Conservation (phyloP, 1,140 invertebrate species). For the Drosophila malerkotliana region DNA sequence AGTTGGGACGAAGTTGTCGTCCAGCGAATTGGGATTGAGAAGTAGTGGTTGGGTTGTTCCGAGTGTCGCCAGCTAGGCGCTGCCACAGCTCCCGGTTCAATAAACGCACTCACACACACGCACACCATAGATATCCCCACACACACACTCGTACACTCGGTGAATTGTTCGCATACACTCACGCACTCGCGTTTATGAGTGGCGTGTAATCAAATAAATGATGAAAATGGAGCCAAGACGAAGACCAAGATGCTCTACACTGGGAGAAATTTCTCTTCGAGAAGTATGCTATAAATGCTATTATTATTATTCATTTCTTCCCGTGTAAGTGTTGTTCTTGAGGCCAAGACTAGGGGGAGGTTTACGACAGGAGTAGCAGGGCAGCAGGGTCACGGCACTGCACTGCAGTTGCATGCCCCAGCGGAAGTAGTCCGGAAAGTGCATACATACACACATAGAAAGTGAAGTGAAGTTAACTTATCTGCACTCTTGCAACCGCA, state of each 20-base stretch:
- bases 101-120: slow-evolving; percentile 49
- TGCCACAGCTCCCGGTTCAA: slow-evolving; percentile 49
- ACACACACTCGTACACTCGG: slow-evolving; percentile 24
- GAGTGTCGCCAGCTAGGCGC: slow-evolving; percentile 54
- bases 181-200: slow-evolving; percentile 59
- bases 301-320: neutral
- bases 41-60: slow-evolving; percentile 17
- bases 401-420: slow-evolving; percentile 50
- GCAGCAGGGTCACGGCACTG: slow-evolving; percentile 41
- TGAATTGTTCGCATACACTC: slow-evolving; percentile 50
- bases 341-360: neutral
- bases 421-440: slow-evolving; percentile 61
- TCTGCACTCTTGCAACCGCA: slow-evolving; percentile 30
- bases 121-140: slow-evolving; percentile 2
- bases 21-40: slow-evolving; percentile 3
- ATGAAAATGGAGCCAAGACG: slow-evolving; percentile 52
- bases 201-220: slow-evolving; percentile 63
- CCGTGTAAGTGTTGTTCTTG: slow-evolving; percentile 17
- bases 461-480: slow-evolving; percentile 60
- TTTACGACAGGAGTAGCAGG: slow-evolving; percentile 9
- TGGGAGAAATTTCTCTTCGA: neutral
- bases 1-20: slow-evolving; percentile 20
- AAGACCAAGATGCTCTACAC: slow-evolving; percentile 28
- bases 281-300: neutral
- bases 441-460: slow-evolving; percentile 46